Evolutionary conservation across 2,113 vertebrate species (phyloP), one percentile per base, ranked within the genome.

Genomic region (Mobula hypostoma): DNA sequence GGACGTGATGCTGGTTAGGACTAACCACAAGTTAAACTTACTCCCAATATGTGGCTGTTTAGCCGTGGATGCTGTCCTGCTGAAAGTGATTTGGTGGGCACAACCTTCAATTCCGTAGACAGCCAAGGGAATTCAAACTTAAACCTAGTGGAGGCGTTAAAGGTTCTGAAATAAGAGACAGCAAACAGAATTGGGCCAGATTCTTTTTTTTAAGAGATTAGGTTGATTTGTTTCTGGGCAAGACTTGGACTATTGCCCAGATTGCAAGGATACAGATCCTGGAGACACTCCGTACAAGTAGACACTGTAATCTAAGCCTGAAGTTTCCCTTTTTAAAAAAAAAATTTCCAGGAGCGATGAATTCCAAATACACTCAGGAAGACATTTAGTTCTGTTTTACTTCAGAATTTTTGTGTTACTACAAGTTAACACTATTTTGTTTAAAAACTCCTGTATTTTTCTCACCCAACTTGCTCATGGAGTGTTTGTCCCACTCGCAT

Each of bases 201-300:
- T 90, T 68, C 85, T 90, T 66, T 66, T 66, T 15, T 32, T 66
- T 27, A 66, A 90, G n/a, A 66, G 61, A 90, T 66, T 90, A 36
- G 61, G 58, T 66, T 90, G 85, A 68, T 90, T 90, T 90, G 61
- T 90, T 90, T 32, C 29, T 90, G n/a, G 85, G 85, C 85, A 29
- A 66, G 1, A 27, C 61, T 90, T 68, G 63, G 61, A 68, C 11
- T 9, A 14, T 15, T 66, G 61, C 85, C 85, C 85, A 90, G 2
- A 32, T 63, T 90, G 85, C 14, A 68, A 90, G 15, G n/a, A 21
- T 32, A 29, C 14, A 90, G 61, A 36, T 90, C 14, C 61, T 32
- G 61, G 61, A 90, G 27, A 90, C n/a, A n/a, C 63, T 36, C 85
- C 14, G 61, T 32, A n/a, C 63, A 90, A 90, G n/a, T 90, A 66